Evolutionary conservation across 1,140 invertebrate species (phyloP).

Genomic region (Drosophila seguyi): DNA sequence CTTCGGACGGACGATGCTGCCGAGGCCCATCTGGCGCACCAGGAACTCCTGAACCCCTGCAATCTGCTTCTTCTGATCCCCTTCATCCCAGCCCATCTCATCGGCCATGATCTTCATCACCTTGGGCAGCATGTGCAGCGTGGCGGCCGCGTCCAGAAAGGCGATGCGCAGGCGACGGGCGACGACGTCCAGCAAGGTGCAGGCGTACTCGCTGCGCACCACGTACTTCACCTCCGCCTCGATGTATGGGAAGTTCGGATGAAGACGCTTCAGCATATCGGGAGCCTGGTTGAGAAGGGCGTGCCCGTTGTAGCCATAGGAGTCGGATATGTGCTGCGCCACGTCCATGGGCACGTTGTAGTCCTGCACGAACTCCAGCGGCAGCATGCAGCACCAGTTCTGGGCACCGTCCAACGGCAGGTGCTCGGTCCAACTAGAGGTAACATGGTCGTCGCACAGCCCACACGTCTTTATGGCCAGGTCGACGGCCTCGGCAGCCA

Average conservation of each 20-base stretch:
- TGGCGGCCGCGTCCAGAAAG: constrained; percentile 52
- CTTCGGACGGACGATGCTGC: constrained; percentile 25
- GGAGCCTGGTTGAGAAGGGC: constrained; percentile 10
- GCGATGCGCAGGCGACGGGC: constrained; percentile 54
- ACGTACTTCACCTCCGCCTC: constrained; percentile 59
- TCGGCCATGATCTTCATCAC: constrained; percentile 45
- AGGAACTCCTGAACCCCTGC: constrained; percentile 41
- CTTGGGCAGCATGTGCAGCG: constrained; percentile 51
- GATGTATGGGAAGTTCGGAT: constrained; percentile 62
- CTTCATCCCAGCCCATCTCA: constrained; percentile 20
- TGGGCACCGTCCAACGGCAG: constrained; percentile 54
- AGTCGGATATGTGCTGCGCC: constrained; percentile 61
- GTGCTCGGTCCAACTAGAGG: constrained; percentile 32
- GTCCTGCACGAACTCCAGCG: constrained; percentile 52
- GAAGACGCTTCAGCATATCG: constrained; percentile 22
- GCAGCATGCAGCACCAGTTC: constrained; percentile 49
- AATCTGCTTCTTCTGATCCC: constrained; percentile 21
- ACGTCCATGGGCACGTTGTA: constrained; percentile 62
- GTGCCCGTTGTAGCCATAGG: constrained; percentile 57
- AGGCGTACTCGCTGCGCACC: constrained; percentile 58
- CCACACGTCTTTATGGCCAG: constrained; percentile 45
- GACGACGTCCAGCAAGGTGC: constrained; percentile 53
- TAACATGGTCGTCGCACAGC: constrained; percentile 30
- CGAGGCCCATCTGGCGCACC: constrained; percentile 54
- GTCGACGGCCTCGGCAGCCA: constrained; percentile 62